Evolutionary conservation across 2,113 vertebrate species (phyloP).

Genomic region (Chiloscyllium plagiosum): DNA sequence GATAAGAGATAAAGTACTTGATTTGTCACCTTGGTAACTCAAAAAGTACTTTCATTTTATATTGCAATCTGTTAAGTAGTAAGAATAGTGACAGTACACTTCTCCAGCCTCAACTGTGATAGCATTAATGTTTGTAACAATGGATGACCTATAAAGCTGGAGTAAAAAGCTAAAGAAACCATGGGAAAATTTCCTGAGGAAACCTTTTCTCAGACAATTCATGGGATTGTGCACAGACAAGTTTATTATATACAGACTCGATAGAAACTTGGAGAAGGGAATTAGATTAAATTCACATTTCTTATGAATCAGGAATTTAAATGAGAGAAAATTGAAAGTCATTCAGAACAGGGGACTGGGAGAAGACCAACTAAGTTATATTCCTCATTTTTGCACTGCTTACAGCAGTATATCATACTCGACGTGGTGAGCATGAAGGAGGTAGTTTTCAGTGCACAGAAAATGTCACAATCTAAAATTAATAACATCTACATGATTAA

Average conservation of each 20-base stretch:
- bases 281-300: background rate
- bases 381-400: background rate
- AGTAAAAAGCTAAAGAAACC: background rate
- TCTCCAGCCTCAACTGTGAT: no score
- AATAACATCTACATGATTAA: background rate
- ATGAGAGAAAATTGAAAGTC: background rate
- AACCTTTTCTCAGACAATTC: background rate
- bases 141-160: background rate
- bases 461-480: background rate
- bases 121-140: background rate
- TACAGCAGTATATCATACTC: background rate
- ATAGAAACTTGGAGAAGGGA: background rate
- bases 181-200: background rate
- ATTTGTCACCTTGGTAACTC: no score
- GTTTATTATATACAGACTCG: background rate
- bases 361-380: background rate
- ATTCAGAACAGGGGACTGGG: background rate
- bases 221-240: background rate
- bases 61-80: no score
- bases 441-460: background rate
- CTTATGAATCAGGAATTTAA: background rate
- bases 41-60: no score
- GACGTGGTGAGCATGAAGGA: background rate
- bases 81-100: no score
- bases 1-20: no score